A percentile compares a stretch with the other conserved stretches of the same genome.
Conservation (phyloP, 2,113 vertebrate genomes). For the Grammomys surdaster region DNA sequence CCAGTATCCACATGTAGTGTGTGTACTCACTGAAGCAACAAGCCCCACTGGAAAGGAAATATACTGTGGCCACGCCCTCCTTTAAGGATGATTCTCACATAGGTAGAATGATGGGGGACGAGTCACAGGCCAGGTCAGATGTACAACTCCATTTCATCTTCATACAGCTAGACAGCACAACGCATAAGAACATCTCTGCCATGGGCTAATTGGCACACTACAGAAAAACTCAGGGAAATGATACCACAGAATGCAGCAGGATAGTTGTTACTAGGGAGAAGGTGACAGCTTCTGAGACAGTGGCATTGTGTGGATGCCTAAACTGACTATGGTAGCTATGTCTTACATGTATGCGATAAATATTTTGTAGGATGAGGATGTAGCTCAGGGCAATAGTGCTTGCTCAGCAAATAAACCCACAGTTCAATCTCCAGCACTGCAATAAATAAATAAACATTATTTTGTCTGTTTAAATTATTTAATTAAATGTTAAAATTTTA, state of each 20-base stretch:
- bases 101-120: no score
- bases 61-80: not conserved
- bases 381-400: not conserved
- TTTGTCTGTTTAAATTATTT: conserved; percentile 52
- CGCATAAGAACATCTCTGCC: not conserved
- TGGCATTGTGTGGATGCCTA: not conserved
- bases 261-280: not conserved
- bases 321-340: not conserved
- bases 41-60: not conserved
- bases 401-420: not conserved
- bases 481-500: not conserved
- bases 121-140: not conserved
- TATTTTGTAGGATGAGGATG: not conserved
- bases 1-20: not conserved
- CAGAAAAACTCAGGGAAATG: not conserved
- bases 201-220: not conserved
- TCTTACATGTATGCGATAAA: not conserved
- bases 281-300: not conserved
- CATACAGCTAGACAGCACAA: not conserved
- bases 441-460: not conserved
- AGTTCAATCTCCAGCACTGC: not conserved
- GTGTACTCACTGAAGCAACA: not conserved
- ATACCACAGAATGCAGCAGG: no score
- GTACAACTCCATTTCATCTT: not conserved
- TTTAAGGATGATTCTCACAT: not conserved